phyloP scores from a whole-genome alignment of 2,797 vertebrate species.

The Crocodylus rhombifer region DNA sequence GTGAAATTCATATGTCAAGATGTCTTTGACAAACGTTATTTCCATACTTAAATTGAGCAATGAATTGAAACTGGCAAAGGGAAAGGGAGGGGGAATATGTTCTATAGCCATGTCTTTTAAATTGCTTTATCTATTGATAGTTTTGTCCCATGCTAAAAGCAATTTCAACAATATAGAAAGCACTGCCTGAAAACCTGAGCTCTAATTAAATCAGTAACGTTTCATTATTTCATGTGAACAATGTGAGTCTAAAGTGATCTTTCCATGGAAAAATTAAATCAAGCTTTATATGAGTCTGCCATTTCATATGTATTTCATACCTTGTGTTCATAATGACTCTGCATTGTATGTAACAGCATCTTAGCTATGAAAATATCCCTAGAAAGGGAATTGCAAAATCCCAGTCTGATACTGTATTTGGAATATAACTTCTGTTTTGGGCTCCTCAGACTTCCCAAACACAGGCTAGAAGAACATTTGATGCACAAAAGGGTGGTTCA shows the following conservation, averaged over 20 bases:
- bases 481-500: background rate
- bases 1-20: conserved; percentile 69
- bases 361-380: background rate
- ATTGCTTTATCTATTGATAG: conserved; percentile 74
- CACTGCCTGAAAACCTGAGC: conserved; percentile 64
- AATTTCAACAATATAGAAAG: conserved; percentile 68
- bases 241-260: conserved; percentile 62
- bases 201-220: conserved; percentile 80
- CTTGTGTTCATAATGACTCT: conserved; percentile 10
- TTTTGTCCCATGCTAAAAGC: conserved; percentile 73
- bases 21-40: conserved; percentile 76
- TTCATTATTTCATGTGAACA: conserved; percentile 77
- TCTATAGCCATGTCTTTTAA: conserved; percentile 65
- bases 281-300: conserved; percentile 58
- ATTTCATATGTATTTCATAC: conserved; percentile 52
- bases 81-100: conserved; percentile 34
- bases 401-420: background rate
- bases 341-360: background rate
- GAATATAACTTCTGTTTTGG: background rate
- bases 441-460: background rate
- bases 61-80: conserved; percentile 67
- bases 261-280: conserved; percentile 76
- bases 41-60: conserved; percentile 77
- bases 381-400: background rate
- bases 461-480: accelerated